Conservation (phyloP, 2,797 vertebrate species). For the Dryobates pubescens region DNA sequence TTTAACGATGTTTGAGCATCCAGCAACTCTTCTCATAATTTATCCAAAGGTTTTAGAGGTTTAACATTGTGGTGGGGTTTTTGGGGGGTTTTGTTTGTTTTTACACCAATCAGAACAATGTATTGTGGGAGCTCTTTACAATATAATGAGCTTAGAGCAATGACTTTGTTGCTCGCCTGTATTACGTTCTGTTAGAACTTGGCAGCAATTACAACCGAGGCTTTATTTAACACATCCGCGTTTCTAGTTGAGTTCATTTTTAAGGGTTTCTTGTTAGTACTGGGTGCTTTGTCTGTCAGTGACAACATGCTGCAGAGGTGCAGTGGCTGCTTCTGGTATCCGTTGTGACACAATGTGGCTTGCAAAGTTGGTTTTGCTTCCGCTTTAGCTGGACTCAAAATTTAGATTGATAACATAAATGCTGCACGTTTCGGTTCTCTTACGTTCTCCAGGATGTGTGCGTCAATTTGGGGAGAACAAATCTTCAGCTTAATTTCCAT, state of each 20-base stretch:
- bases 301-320: background rate
- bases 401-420: background rate
- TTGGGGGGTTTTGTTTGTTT: slow-evolving; percentile 10
- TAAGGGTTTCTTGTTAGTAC: background rate
- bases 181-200: slow-evolving; percentile 33
- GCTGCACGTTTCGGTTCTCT: background rate
- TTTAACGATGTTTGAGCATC: background rate
- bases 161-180: slow-evolving; percentile 33
- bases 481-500: background rate
- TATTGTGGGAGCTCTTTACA: slow-evolving; percentile 40
- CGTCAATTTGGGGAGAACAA: background rate
- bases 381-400: background rate
- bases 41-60: slow-evolving; percentile 43
- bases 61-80: background rate
- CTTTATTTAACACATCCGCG: slow-evolving; percentile 56
- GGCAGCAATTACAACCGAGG: slow-evolving; percentile 46
- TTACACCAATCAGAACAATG: slow-evolving; percentile 61
- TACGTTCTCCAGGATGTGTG: rapidly evolving
- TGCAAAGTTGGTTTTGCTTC: background rate
- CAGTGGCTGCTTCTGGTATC: background rate
- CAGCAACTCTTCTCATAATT: slow-evolving; percentile 3
- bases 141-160: slow-evolving; percentile 45
- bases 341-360: rapidly evolving
- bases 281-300: background rate
- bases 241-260: slow-evolving; percentile 52